Evolutionary conservation across 2,888 invertebrate species (phyloP), one percentile per base, ranked within the genome.

Genomic region (Mythimna vitellina): DNA sequence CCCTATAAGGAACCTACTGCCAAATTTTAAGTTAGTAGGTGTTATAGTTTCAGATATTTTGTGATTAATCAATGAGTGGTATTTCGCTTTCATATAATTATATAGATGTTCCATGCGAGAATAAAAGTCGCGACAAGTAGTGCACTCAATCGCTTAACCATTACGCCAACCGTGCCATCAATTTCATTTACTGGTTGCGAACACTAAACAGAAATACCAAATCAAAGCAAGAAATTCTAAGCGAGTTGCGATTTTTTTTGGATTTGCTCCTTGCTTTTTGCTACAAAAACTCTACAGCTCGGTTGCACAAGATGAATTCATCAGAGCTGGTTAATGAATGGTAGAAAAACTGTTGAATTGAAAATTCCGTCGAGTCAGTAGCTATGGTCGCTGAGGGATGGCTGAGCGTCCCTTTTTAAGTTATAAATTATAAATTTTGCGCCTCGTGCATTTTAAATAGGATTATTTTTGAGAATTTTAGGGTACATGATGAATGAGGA

Each of bases 321-420:
- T 54, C 64, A 61, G 63, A 58, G 32, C 70, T 64, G 66, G 32
- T 60, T 73, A 76, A 82, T 82, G 57, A 84, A 81, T n/a, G 70
- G 70, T 64, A 73, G 67, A 78, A 78, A 83, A 79, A 77, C 61
- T 78, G 76, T 73, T 81, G 74, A 81, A 79, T 78, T 73, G 76
- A 78, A 85, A 80, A 82, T 82, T 79, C 78, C 62, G 76, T 65
- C 58, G 82, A 79, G 70, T 83, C 84, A 82, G 77, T 79, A 56
- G 70, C 62, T 66, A 68, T 69, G 56, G 73, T 51, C 71, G 70
- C 63, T 54, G 60, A 68, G 70, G 67, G 69, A 64, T 57, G 73
- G 56, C 65, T 64, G 70, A 56, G 10, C 38, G 22, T 35, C 64
- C 80, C 38, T 62, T 64, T 73, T 76, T 74, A 60, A 32, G n/a